Evolutionary conservation across 1,140 invertebrate genomes (phyloP), one percentile per base, ranked within the genome.

Genomic region (Nasonia giraulti): DNA sequence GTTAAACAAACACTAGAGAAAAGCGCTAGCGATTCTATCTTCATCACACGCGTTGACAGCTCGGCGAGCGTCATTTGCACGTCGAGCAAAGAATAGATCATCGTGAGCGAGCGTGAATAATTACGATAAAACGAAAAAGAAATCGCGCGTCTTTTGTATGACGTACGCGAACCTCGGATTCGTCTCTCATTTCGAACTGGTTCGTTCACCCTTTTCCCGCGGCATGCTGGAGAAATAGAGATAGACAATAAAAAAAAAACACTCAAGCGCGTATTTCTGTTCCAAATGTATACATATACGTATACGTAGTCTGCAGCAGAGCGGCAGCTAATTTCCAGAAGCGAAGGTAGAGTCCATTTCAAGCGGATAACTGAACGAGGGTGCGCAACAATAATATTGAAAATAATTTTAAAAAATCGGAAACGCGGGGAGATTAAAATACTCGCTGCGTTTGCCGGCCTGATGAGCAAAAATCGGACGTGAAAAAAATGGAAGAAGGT

Each of bases 261-360:
- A 76, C 37, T 80, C 44, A 85, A 80, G 47, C 47, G 47, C 50
- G 55, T 79, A 50, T 73, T 47, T 68, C 33, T 33, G 77, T 74
- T 74, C 44, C 6, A 75, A 62, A 33, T 33, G 27, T 33, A 62
- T 62, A n/a, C 17, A 75, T 75, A n/a, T 75, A 75, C 14, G 37
- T 44, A 75, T 75, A 44, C 6, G 37, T n/a, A 80, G 76, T 88
- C 83, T 87, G 87, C 84, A 86, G 85, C 74, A 83, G 79, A 87
- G 87, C 84, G 85, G 85, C 74, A 85, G 85, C 87, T 86, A 85
- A 77, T 82, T 87, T 86, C 85, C 87, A 87, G 76, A 88, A 90
- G 87, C 87, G 75, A 86, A 89, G 84, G 83, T 86, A 85, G 27
- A 27, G 86, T 87, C 88, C 86, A 89, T 90, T 89, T 86, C 69